phyloP scores from a whole-genome alignment of 2,113 vertebrate species.

The Cynocephalus volans region DNA sequence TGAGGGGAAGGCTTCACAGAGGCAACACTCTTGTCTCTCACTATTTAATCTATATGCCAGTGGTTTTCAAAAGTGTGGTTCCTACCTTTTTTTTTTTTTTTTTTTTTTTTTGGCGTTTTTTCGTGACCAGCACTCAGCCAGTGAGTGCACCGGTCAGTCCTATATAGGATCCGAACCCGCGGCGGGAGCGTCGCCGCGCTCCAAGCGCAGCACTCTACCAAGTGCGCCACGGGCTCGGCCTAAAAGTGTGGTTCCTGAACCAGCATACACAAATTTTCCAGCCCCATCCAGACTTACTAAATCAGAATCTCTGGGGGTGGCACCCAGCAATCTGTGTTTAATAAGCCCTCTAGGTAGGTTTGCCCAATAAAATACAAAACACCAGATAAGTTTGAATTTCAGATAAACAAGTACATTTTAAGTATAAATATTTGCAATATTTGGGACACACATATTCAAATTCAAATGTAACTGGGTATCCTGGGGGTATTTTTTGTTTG shows the following conservation, averaged over 20 bases:
- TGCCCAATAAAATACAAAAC: conserved; percentile 50
- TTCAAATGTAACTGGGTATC: conserved; percentile 39
- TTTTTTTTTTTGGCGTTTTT: too few relatives aligned
- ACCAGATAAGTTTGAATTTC: conserved; percentile 51
- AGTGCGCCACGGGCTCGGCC: too few relatives aligned
- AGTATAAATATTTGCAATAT: conserved; percentile 40
- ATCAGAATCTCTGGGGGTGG: not conserved
- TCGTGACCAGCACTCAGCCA: too few relatives aligned
- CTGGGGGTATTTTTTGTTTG: not conserved
- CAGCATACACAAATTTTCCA: conserved; percentile 9
- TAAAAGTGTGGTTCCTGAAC: not conserved
- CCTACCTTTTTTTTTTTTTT: too few relatives aligned
- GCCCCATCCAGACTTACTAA: not conserved
- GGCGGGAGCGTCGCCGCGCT: too few relatives aligned
- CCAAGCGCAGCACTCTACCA: too few relatives aligned
- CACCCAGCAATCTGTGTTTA: conserved; percentile 27
- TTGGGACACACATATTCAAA: conserved; percentile 1
- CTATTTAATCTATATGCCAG: not conserved
- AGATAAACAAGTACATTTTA: conserved; percentile 45
- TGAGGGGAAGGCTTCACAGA: not conserved
- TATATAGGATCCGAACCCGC: too few relatives aligned
- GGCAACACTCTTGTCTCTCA: not conserved
- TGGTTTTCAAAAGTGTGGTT: not conserved
- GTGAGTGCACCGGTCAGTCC: too few relatives aligned
- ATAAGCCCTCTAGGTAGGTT: conserved; percentile 3